Conservation (phyloP, 2,888 invertebrate species). For the Torymus aiolomorphi region DNA sequence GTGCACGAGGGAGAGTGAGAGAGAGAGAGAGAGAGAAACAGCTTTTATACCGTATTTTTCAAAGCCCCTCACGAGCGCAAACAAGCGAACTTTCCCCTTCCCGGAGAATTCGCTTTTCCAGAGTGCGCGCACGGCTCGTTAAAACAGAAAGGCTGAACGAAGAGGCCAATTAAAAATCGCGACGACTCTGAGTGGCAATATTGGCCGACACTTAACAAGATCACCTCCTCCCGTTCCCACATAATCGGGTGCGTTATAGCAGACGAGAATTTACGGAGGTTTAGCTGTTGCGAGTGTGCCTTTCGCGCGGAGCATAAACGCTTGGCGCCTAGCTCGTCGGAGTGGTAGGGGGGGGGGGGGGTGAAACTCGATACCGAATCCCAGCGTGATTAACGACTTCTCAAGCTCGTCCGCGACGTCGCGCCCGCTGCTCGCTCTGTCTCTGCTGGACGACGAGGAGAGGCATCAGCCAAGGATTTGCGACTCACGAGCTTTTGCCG, state of each 20-base stretch:
- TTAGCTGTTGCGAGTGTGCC: not conserved
- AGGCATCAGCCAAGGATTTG: conserved; percentile 63
- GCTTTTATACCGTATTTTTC: conserved; percentile 14
- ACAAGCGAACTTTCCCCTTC: conserved; percentile 1
- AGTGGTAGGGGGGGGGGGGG: conserved; percentile 61
- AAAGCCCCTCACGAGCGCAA: not conserved
- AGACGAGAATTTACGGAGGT: conserved; percentile 29
- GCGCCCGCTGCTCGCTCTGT: conserved; percentile 13
- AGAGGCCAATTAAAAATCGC: conserved; percentile 7
- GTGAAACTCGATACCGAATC: conserved; percentile 74
- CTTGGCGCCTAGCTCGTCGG: conserved; percentile 36
- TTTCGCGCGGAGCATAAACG: conserved; percentile 25
- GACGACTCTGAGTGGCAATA: not conserved
- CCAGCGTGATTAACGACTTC: conserved; percentile 73
- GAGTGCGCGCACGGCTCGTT: too few relatives aligned
- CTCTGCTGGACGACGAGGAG: not conserved
- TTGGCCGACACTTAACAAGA: conserved; percentile 17
- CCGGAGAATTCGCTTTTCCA: not conserved
- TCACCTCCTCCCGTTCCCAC: not conserved
- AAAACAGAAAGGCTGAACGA: not conserved
- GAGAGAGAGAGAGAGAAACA: not conserved
- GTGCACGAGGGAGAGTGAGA: too few relatives aligned
- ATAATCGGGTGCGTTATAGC: conserved; percentile 9
- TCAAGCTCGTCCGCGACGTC: conserved; percentile 64
- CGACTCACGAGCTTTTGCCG: conserved; percentile 68